Evolutionary conservation across 2,113 vertebrate genomes (phyloP).

Genomic region (Hydrochoerus hydrochaeris): DNA sequence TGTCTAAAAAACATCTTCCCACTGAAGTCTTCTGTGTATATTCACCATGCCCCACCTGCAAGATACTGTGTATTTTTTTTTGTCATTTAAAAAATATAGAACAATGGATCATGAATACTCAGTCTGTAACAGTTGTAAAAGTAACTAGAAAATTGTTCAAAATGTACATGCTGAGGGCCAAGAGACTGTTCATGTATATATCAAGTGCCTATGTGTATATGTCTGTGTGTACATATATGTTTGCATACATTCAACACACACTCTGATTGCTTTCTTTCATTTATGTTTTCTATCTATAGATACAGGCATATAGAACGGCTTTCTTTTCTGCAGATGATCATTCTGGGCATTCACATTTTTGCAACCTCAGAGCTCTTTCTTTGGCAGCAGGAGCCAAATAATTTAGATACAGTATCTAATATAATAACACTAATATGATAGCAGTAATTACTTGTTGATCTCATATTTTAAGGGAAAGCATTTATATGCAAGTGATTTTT

Average conservation of each 20-base stretch:
- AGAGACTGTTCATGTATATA: background rate
- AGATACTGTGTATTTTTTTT: background rate
- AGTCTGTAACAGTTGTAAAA: background rate
- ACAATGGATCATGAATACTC: background rate
- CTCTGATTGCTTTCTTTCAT: background rate
- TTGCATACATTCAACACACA: background rate
- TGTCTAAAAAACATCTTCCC: background rate
- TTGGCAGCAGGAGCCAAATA: background rate
- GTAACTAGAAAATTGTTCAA: background rate
- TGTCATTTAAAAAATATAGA: background rate
- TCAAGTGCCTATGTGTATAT: accelerated
- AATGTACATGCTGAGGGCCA: background rate
- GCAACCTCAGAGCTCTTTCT: background rate
- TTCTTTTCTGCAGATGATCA: background rate
- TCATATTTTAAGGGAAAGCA: slow-evolving; percentile 22
- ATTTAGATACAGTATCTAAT: background rate
- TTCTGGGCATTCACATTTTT: background rate
- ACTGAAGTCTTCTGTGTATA: background rate
- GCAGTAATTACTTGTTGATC: background rate
- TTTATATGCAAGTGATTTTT: background rate
- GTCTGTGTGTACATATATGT: too few species aligned
- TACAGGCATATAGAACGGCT: background rate
- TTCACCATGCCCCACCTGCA: accelerated
- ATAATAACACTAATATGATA: background rate
- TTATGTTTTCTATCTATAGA: background rate